Percentiles rank a stretch among this genome's conserved stretches.
phyloP scores from a whole-genome alignment of 2,113 vertebrate genomes.

The Aspidoscelis tigris region DNA sequence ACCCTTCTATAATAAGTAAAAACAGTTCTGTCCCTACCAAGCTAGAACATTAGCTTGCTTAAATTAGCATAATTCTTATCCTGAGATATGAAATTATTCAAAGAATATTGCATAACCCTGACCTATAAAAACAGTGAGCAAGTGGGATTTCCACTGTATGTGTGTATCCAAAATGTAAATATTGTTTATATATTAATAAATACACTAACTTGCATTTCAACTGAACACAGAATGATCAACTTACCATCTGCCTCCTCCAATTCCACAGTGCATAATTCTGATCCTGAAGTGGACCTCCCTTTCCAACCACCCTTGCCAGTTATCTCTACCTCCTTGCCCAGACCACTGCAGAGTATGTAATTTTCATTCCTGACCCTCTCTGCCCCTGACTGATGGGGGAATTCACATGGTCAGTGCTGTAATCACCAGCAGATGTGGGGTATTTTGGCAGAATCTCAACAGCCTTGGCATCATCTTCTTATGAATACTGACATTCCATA shows the following conservation, averaged over 20 bases:
- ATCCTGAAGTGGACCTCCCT: not conserved
- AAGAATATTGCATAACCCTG: too few relatives aligned
- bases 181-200: not conserved
- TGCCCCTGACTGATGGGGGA: conserved; percentile 14
- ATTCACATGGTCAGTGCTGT: not conserved
- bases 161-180: not conserved
- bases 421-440: not conserved
- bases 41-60: too few relatives aligned
- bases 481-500: conserved; percentile 2
- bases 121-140: too few relatives aligned
- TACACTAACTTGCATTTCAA: not conserved
- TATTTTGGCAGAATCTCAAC: conserved; percentile 41
- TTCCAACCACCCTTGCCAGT: not conserved
- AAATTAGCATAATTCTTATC: too few relatives aligned
- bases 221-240: not conserved
- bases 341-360: not conserved
- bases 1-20: too few relatives aligned
- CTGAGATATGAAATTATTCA: too few relatives aligned
- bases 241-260: too few relatives aligned
- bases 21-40: too few relatives aligned
- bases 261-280: not conserved
- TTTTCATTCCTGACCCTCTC: not conserved
- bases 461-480: not conserved
- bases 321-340: not conserved
- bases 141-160: not conserved